Evolutionary conservation across 2,797 vertebrate genomes (phyloP), one percentile per base, ranked within the genome.

Genomic region (Sylvia borin): DNA sequence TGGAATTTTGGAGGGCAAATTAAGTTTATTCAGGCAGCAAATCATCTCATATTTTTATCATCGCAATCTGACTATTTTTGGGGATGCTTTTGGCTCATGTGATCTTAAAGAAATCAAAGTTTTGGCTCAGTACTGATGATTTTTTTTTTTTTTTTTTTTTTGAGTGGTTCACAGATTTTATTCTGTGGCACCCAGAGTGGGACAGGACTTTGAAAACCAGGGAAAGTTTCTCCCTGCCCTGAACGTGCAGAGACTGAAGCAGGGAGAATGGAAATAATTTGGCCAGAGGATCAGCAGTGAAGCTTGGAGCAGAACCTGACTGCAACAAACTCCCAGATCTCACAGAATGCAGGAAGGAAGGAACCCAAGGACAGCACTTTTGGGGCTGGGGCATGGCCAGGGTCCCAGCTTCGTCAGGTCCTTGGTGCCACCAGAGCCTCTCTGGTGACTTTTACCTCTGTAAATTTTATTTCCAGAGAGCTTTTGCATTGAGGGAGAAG

Each of bases 71-170:
- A 20, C 27, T 61, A 50, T 68, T 81, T 90, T 64, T 90, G 66
- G 62, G 83, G 92, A 64, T 70, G 72, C 89, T 95, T 97, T 93
- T 95, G 91, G 87, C 95, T 95, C 90, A 66, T 85, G 80, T 96
- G 81, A 91, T 82, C 88, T 96, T 94, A 79, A 93, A 94, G 93
- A 81, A 79, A 88, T 72, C 47, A 54, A 68, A 75, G 13, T 24
- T 31, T 36, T 11, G 13, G 43, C 45, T 57, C 43, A 5, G n/a
- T 2, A 2, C 32, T 32, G 25, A 40, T 71, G 34, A 14, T 34
- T 36, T 50, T 83, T 76, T 36, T 50, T 83, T 76, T n/a, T n/a
- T n/a, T n/a, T n/a, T 68, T 40, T 50, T 83, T 76, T 70, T 65
- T 36, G 38, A 0, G 27, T 50, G 24, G 10, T 47, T 90, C n/a